Evolutionary conservation across 2,113 vertebrate genomes (phyloP).

Genomic region (Ceuthmochares aereus): DNA sequence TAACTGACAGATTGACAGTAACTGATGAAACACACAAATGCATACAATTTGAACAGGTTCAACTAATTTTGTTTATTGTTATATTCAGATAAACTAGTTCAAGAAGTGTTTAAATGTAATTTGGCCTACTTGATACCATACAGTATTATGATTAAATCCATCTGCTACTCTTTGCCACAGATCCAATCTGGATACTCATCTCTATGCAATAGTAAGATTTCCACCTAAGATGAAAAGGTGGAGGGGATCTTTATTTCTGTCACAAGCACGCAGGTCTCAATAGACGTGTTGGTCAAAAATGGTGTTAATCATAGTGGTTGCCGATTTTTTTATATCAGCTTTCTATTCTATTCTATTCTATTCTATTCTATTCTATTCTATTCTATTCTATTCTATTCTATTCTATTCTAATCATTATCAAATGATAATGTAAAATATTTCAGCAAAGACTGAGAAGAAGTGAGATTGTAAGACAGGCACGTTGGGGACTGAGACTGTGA

Average conservation of each 20-base stretch:
- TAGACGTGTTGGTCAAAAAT: not conserved
- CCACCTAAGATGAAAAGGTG: not conserved
- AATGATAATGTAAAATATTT: not conserved
- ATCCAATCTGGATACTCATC: no score
- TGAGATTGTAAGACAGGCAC: accelerated
- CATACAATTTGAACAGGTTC: not conserved
- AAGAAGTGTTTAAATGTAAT: not conserved
- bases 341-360: not conserved
- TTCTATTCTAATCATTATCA: not conserved
- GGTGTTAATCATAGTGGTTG: not conserved
- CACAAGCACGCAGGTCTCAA: not conserved
- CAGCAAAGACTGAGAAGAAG: not conserved
- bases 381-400: no score
- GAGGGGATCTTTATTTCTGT: not conserved
- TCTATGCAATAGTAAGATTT: not conserved
- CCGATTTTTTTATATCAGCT: not conserved
- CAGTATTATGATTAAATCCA: accelerated
- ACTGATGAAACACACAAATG: not conserved
- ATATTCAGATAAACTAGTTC: not conserved
- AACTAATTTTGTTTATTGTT: not conserved
- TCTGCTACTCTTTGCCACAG: not conserved
- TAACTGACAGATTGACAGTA: not conserved
- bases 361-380: no score
- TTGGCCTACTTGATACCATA: not conserved
- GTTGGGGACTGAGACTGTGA: not conserved